A percentile compares a stretch with the other conserved stretches of the same genome.
Evolutionary conservation across 2,888 invertebrate species (phyloP).

Genomic region (Caenorhabditis sp.): DNA sequence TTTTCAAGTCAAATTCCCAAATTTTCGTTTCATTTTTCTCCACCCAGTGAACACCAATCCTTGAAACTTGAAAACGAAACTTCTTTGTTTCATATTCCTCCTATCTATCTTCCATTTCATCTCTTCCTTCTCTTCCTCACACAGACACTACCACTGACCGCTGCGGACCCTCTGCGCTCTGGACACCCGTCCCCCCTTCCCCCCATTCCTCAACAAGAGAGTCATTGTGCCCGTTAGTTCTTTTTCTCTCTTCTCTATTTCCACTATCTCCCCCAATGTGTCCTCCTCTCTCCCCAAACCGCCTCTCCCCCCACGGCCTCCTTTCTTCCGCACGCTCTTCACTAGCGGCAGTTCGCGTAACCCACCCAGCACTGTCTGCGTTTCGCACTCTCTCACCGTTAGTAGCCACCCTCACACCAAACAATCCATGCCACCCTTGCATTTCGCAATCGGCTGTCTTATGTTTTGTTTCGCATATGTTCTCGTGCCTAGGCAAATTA

Average conservation of each 20-base stretch:
- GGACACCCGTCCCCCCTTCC: conserved; percentile 10
- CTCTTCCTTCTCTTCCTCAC: not conserved
- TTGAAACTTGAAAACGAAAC: too few species aligned
- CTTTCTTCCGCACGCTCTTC: conserved; percentile 7
- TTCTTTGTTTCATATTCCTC: conserved; percentile 2
- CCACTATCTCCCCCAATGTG: not conserved
- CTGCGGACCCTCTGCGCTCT: conserved; percentile 8
- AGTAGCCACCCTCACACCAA: conserved; percentile 50
- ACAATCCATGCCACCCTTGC: not conserved
- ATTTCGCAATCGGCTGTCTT: conserved; percentile 39
- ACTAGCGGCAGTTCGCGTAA: conserved; percentile 9
- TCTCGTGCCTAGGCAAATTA: not conserved
- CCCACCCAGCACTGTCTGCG: conserved; percentile 44
- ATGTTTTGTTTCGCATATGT: not conserved
- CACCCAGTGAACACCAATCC: too few species aligned
- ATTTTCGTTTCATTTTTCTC: too few species aligned
- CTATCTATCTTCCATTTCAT: not conserved
- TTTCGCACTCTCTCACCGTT: conserved; percentile 19
- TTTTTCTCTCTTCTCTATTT: not conserved
- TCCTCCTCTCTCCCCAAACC: not conserved
- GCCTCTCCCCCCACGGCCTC: conserved; percentile 18
- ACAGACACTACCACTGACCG: conserved; percentile 7
- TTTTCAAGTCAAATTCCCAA: too few species aligned
- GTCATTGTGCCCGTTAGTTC: conserved; percentile 13
- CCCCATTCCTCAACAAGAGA: conserved; percentile 17